Evolutionary conservation across 2,888 invertebrate genomes (phyloP), one percentile per base, ranked within the genome.

Genomic region (Himalopsyche kuldschensis): DNA sequence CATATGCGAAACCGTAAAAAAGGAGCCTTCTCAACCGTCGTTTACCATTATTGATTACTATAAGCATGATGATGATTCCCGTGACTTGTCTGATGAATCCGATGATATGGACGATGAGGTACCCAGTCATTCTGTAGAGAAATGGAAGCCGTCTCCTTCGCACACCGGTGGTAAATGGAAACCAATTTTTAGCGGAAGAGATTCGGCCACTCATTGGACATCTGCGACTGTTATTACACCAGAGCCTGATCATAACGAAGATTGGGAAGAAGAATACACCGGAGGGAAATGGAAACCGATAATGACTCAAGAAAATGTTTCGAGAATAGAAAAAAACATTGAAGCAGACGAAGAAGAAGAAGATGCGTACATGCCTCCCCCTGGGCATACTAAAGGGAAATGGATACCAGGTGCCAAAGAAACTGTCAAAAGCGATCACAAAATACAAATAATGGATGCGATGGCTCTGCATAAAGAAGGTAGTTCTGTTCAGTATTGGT

Each of bases 81-180:
- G 92, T 3, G 92, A 91, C 35, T 88, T 89, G 1, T 93, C 93
- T 3, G 94, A 93, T 0, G 94, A 93, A 75, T 91, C 92, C 0
- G 93, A 93, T 77, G 92, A 93, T 1, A 93, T 93, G 32, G 89
- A 90, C 0, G 93, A 93, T 0, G 93, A 93, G 4, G 92, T 88
- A 5, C 87, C 87, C 75, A 88, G 88, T 15, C 87, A 87, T 17
- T 88, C 88, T 46, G 90, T 90, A n/a, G 89, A 90, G 79, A 88
- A 89, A 55, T 89, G 92, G 79, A 90, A 90, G 32, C 93, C 93
- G 8, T 93, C 93, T 1, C 89, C 90, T 48, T 90, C 91, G 20
- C 93, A 93, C 84, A 94, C 94, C 4, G 95, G 94, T 0, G 94
- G 94, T 1, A 96, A 96, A 89, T 96, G 96, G 96, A 95, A 94